Evolutionary conservation across 2,797 vertebrate genomes (phyloP).

Genomic region (Myotis planiceps): DNA sequence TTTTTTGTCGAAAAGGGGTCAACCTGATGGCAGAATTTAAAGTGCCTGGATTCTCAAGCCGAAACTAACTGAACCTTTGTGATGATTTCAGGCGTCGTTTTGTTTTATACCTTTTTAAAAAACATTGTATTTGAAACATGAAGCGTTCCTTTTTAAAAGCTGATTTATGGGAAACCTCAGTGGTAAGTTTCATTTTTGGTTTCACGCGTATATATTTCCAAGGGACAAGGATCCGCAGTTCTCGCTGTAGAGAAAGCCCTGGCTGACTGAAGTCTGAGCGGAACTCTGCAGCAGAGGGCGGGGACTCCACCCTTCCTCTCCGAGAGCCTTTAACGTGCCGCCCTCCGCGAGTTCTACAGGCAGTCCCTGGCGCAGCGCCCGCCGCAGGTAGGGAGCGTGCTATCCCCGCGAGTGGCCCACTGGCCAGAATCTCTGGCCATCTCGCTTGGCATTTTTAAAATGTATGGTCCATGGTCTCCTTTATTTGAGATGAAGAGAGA

Average conservation of each 20-base stretch:
- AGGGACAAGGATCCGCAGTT: background rate
- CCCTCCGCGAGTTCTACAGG: fast-evolving
- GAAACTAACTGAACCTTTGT: background rate
- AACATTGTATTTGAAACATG: background rate
- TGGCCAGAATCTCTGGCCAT: fast-evolving
- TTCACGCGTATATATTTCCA: background rate
- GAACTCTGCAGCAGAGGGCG: background rate
- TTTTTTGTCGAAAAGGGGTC: background rate
- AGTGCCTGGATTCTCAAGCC: background rate
- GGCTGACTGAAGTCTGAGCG: no score
- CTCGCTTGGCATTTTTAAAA: background rate
- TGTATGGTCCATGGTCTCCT: background rate
- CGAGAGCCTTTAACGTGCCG: fast-evolving
- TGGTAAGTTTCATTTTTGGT: slow-evolving; percentile 42
- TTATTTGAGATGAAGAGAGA: background rate
- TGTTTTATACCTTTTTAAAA: background rate
- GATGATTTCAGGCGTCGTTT: background rate
- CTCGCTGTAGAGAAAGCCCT: background rate
- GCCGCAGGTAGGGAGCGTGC: slow-evolving; percentile 61
- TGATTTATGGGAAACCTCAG: background rate
- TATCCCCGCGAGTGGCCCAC: no score
- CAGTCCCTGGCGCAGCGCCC: background rate
- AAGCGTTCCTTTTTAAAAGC: background rate
- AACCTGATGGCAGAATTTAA: background rate
- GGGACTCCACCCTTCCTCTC: background rate